A percentile compares a stretch with the other conserved stretches of the same genome.
phyloP scores from a whole-genome alignment of 2,797 vertebrate genomes.

The Artibeus jamaicensis region DNA sequence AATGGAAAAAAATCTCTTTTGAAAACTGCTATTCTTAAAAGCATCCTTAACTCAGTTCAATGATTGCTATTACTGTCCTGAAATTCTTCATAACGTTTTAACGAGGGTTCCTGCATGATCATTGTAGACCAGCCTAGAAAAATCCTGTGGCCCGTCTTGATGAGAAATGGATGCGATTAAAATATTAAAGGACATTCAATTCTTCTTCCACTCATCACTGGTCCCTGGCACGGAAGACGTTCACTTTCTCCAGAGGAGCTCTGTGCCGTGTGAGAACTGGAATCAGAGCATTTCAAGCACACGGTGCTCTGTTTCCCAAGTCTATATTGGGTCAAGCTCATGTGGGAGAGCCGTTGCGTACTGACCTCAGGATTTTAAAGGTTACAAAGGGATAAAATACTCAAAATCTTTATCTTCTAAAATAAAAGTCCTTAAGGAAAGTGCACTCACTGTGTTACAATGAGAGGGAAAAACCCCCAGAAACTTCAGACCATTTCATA shows the following conservation, averaged over 20 bases:
- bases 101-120: neutral
- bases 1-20: neutral
- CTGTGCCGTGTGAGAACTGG: neutral
- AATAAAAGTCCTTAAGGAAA: neutral
- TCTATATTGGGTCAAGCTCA: neutral
- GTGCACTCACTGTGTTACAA: neutral
- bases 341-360: neutral
- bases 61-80: neutral
- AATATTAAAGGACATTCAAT: neutral
- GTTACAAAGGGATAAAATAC: neutral
- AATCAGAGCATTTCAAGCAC: neutral
- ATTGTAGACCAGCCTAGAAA: neutral
- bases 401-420: slow-evolving; percentile 28
- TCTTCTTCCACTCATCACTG: neutral
- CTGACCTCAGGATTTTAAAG: neutral
- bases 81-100: neutral
- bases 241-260: neutral
- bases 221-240: neutral
- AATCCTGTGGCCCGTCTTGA: neutral
- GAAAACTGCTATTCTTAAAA: neutral
- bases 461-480: neutral
- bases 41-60: neutral
- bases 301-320: neutral
- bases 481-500: neutral
- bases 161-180: neutral